Evolutionary conservation across 2,113 vertebrate genomes (phyloP), one percentile per base, ranked within the genome.

Genomic region (Mungos mungo): DNA sequence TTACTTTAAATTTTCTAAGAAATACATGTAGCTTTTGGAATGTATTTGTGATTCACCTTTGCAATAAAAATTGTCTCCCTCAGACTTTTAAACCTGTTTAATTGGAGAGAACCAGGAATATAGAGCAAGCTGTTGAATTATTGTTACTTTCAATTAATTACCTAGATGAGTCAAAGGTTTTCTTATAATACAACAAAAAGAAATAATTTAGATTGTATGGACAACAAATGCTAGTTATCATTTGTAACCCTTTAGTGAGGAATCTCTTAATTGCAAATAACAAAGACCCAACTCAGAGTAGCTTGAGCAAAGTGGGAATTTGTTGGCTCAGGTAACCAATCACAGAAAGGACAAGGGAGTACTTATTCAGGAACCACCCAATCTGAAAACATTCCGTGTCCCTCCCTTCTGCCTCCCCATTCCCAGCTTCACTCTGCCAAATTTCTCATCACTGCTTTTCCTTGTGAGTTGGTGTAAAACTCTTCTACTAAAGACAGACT

Each of bases 1-100:
- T 86, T 45, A 90, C 47, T 86, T 81, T 65, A 41, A 93, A 79
- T 72, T 95, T 93, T 31, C 88, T 91, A 86, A 88, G 63, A 95
- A 92, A 74, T 86, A 41, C 31, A 54, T 92, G 23, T 29, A 77
- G 29, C 45, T 63, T 94, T 92, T 66, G 68, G 21, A 38, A 90
- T 90, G 16, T 83, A 29, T 90, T 63, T 86, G 29, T 74, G 45
- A 71, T 93, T 90, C 2, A 71, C 35, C 72, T 94, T 90, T 95
- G 45, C 89, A 94, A 90, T 96, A 72, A 92, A 91, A 94, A 77
- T 92, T 31, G 3, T 76, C 76, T 69, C 5, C 33, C 35, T 52
- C 74, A 93, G 68, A 52, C 33, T 50, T 74, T 90, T 52, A 79
- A 21, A 88, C 95, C 5, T 63, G 19, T 86, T 96, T 93, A 84